Evolutionary conservation across 2,113 vertebrate genomes (phyloP).

Genomic region (Crypturellus undulatus): DNA sequence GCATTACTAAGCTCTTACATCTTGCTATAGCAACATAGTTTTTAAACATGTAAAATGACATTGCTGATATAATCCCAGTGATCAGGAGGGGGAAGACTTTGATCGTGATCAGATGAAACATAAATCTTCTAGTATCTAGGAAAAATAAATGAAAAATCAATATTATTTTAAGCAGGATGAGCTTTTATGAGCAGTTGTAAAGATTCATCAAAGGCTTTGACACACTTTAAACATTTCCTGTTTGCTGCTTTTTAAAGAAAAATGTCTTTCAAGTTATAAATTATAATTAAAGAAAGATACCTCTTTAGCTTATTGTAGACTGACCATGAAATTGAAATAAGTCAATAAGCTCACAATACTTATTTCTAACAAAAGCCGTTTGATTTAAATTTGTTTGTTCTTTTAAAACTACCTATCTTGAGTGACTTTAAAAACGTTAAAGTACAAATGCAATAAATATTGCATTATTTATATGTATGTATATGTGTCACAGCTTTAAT

Average conservation of each 20-base stretch:
- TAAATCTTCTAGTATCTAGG: constrained; percentile 62
- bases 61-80: constrained; percentile 60
- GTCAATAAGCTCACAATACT: neutral
- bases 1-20: constrained; percentile 70
- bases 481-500: constrained; percentile 5
- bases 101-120: constrained; percentile 72
- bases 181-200: constrained; percentile 66
- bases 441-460: neutral
- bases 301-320: constrained; percentile 6
- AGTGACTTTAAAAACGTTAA: neutral
- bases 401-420: neutral
- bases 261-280: constrained; percentile 55
- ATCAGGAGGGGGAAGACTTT: constrained; percentile 63
- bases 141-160: constrained; percentile 69
- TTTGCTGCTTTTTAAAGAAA: constrained; percentile 61
- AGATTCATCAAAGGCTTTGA: constrained; percentile 62
- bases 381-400: neutral
- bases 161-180: constrained; percentile 71
- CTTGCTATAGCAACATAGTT: constrained; percentile 63
- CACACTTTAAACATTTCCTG: constrained; percentile 52
- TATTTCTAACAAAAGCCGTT: no score
- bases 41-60: constrained; percentile 72
- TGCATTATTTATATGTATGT: neutral
- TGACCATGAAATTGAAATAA: neutral
- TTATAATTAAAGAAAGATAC: constrained; percentile 52